Conservation (phyloP, 2,113 vertebrate genomes). For the Hucho hucho region DNA sequence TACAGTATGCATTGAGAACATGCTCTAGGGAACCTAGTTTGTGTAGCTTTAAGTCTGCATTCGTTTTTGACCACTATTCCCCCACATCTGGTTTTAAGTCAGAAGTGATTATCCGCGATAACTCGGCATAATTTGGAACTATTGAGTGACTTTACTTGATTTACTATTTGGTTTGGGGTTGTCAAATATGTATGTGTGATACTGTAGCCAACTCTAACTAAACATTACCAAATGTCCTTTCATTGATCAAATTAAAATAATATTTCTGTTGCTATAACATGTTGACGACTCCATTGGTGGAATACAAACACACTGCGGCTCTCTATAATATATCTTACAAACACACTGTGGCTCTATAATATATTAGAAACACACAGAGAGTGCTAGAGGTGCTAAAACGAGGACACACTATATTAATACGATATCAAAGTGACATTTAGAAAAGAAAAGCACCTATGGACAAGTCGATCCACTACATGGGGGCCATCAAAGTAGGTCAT, state of each 20-base stretch:
- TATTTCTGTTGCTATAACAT: too few species aligned
- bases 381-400: too few species aligned
- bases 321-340: too few species aligned
- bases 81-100: slow-evolving; percentile 55
- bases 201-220: slow-evolving; percentile 24
- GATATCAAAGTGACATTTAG: too few species aligned
- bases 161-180: slow-evolving; percentile 44
- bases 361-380: too few species aligned
- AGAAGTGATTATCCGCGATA: slow-evolving; percentile 54
- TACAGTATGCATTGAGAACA: slow-evolving; percentile 29
- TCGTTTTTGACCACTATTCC: slow-evolving; percentile 58
- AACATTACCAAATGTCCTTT: too few species aligned
- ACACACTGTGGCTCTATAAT: too few species aligned
- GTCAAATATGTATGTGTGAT: slow-evolving; percentile 25
- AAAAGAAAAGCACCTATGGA: slow-evolving; percentile 20
- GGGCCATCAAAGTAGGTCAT: not conserved
- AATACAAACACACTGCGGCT: too few species aligned
- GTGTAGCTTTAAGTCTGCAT: slow-evolving; percentile 43
- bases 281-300: too few species aligned
- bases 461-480: not conserved
- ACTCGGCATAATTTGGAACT: slow-evolving; percentile 33
- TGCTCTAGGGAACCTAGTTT: slow-evolving; percentile 48
- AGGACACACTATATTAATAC: too few species aligned
- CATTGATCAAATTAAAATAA: too few species aligned
- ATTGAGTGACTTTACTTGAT: slow-evolving; percentile 29